Conservation (phyloP, 2,113 vertebrate genomes). For the Amphiprion percula region DNA sequence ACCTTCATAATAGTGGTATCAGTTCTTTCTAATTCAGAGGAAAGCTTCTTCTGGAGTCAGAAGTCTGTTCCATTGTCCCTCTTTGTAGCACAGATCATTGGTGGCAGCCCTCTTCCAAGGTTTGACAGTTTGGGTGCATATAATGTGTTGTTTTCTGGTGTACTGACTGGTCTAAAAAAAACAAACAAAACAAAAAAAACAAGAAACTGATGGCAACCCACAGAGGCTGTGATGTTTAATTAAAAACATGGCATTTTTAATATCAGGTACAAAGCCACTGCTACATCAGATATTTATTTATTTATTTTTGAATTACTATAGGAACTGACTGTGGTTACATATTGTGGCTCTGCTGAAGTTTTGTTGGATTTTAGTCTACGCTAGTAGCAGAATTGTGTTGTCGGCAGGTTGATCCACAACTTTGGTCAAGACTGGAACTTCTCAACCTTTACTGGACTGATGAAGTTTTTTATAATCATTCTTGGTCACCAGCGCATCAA, state of each 20-base stretch:
- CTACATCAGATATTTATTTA: neutral
- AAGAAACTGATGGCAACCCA: neutral
- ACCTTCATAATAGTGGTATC: no score
- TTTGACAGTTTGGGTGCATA: no score
- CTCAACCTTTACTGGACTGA: neutral
- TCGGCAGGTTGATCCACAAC: neutral
- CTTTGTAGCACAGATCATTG: neutral
- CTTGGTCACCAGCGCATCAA: neutral
- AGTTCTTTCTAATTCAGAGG: neutral
- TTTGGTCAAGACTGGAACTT: neutral
- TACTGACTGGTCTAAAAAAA: no score
- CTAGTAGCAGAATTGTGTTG: neutral
- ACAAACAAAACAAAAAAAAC: neutral
- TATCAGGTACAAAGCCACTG: neutral
- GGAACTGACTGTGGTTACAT: neutral
- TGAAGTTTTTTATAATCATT: neutral
- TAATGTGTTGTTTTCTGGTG: neutral
- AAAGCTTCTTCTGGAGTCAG: neutral
- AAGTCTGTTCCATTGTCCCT: neutral
- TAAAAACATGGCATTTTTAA: neutral
- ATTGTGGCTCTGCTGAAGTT: neutral
- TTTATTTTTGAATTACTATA: neutral
- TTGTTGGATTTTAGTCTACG: no score
- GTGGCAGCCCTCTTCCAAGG: neutral
- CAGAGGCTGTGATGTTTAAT: slow-evolving; percentile 10